Evolutionary conservation across 2,888 invertebrate species (phyloP), one percentile per base, ranked within the genome.

Genomic region (Xanthia togata): DNA sequence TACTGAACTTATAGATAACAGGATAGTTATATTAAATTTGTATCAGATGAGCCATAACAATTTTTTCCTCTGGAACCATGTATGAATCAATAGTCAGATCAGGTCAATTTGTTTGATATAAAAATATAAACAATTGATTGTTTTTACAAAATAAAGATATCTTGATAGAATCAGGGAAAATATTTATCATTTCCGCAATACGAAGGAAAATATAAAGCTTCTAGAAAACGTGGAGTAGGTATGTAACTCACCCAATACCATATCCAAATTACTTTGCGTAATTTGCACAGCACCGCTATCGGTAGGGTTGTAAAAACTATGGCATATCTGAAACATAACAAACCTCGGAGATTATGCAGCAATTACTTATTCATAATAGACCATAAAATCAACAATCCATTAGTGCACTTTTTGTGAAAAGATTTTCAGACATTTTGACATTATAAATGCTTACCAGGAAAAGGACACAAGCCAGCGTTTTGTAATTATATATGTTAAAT

Each of bases 221-320:
- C 79, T 74, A 83, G 79, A 86, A 89, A 84, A 87, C 79, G 84
- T 85, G 82, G 77, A 81, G 60, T 76, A 83, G 73, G 78, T 80
- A 78, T 81, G 67, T 72, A 79, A 91, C 97, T 97, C 96, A 98
- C 98, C 98, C 97, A 98, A 97, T 85, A 98, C 98, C 97, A 98
- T 98, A 96, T 98, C 98, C 96, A 99, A 97, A 96, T 98, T 98
- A 93, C 97, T 97, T 94, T 97, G 97, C 84, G 98, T 98, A 92
- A 99, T 97, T 93, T 98, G 97, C 74, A 98, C 97, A 84, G 98
- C 98, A 78, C 98, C 98, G 94, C 98, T 98, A 96, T 98, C 97
- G 85, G 98, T 98, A 85, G 98, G 98, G 93, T 98, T 98, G 93
- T 98, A 98, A 96, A 98, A 98, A 93, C 94, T 93, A 92, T 96